A percentile compares a stretch with the other conserved stretches of the same genome.
Conservation (phyloP, 2,113 vertebrate species). For the Platichthys flesus region DNA sequence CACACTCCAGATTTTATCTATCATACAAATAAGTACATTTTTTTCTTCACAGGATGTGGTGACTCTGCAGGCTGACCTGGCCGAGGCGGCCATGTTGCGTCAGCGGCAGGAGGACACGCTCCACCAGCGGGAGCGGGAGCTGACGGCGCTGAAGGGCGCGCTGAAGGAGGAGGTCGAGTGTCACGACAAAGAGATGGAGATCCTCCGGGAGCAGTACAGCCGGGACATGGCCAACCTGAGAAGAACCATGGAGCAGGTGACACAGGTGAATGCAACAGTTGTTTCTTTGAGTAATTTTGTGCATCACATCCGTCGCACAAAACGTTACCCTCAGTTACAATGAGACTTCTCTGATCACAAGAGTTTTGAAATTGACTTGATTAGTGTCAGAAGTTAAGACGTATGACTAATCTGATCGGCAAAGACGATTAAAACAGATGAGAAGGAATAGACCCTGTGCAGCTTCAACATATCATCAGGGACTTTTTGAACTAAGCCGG, state of each 20-base stretch:
- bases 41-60: constrained; percentile 83
- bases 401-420: not conserved
- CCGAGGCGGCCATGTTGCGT: constrained; percentile 79
- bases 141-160: constrained; percentile 85
- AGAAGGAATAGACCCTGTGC: not conserved
- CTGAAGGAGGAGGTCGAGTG: constrained; percentile 86
- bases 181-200: constrained; percentile 84
- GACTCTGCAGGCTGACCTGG: constrained; percentile 85
- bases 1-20: not conserved
- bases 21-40: too few species aligned
- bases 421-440: not conserved
- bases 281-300: not conserved
- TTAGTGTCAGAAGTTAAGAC: not conserved
- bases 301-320: not conserved
- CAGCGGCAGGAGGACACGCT: constrained; percentile 88
- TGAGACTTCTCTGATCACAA: not conserved
- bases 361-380: too few species aligned
- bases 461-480: not conserved
- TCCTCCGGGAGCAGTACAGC: constrained; percentile 87
- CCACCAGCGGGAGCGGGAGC: constrained; percentile 82
- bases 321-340: not conserved
- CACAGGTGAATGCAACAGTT: constrained; percentile 80
- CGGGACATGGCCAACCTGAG: constrained; percentile 87
- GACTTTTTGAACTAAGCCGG: not conserved
- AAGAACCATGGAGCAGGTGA: constrained; percentile 86